These are phyloP conservation scores for Cygnus buccinator DNA, from an alignment of 2,113 vertebrate species.

Conservation along the genomic window DNA sequence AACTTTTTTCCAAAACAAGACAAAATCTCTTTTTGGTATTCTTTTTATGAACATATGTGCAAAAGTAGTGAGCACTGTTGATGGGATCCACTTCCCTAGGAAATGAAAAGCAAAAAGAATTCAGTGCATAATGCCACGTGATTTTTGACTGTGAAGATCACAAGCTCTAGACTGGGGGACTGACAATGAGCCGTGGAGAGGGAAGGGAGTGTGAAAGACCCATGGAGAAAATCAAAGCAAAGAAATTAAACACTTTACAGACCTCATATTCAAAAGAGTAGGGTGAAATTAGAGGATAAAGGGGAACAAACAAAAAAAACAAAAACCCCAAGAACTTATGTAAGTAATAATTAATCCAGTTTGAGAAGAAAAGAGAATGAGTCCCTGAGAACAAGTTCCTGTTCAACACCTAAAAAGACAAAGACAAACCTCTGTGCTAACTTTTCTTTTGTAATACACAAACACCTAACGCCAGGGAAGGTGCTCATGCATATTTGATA, in stretches of 20 bases:
- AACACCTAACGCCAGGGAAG: background rate
- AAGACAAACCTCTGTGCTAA: background rate
- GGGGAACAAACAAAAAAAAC: background rate
- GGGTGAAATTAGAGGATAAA: background rate
- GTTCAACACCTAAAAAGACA: background rate
- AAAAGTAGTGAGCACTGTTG: background rate
- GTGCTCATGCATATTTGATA: background rate
- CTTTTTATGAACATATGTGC: background rate
- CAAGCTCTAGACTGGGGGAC: background rate
- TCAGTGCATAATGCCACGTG: background rate
- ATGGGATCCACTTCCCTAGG: background rate
- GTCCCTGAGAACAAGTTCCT: background rate
- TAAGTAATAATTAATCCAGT: background rate
- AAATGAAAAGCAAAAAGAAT: background rate
- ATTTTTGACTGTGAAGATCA: background rate
- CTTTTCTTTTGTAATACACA: background rate
- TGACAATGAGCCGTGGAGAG: background rate
- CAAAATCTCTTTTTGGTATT: background rate
- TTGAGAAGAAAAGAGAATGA: background rate
- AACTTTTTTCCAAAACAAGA: background rate
- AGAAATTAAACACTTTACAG: background rate
- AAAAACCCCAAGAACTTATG: background rate
- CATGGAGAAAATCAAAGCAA: background rate
- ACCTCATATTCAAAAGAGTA: background rate
- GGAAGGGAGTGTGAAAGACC: background rate